Evolutionary conservation across 2,888 invertebrate genomes (phyloP).

Genomic region (Phorcus lineatus): DNA sequence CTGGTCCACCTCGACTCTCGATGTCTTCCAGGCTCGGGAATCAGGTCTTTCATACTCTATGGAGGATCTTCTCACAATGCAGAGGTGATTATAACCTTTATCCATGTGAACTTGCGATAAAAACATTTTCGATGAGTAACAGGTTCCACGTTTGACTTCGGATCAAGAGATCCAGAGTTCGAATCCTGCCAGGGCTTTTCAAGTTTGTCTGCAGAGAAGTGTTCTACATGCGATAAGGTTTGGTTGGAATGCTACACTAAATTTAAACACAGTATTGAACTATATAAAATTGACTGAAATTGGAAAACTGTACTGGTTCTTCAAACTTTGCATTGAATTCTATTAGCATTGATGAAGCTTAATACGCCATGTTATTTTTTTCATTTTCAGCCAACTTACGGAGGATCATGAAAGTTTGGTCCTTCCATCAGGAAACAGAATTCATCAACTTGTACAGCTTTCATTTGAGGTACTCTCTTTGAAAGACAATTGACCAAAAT

Average conservation of each 20-base stretch:
- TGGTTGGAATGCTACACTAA: too few relatives aligned
- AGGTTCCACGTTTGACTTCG: too few relatives aligned
- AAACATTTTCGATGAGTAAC: too few relatives aligned
- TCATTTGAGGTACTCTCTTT: constrained; percentile 68
- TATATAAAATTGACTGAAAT: too few relatives aligned
- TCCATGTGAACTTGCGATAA: background rate
- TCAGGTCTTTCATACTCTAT: constrained; percentile 65
- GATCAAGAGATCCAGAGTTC: too few relatives aligned
- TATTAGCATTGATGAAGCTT: too few relatives aligned
- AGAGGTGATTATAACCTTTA: constrained; percentile 54
- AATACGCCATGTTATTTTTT: background rate
- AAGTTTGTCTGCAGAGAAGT: too few relatives aligned
- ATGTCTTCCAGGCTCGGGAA: constrained; percentile 68
- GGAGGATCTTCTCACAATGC: constrained; percentile 69
- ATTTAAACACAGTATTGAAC: too few relatives aligned
- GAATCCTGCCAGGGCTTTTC: too few relatives aligned
- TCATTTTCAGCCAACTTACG: constrained; percentile 58
- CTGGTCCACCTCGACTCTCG: constrained; percentile 71
- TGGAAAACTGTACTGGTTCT: too few relatives aligned
- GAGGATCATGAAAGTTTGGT: constrained; percentile 68
- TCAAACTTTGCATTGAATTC: too few relatives aligned
- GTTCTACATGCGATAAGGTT: too few relatives aligned
- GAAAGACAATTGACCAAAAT: background rate
- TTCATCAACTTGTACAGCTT: constrained; percentile 65
- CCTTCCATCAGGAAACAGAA: constrained; percentile 69